Percentiles rank a stretch among this genome's conserved stretches.
These are phyloP conservation scores for Labroides dimidiatus DNA, from an alignment of 2,797 vertebrate genomes.

Conservation along the genomic window DNA sequence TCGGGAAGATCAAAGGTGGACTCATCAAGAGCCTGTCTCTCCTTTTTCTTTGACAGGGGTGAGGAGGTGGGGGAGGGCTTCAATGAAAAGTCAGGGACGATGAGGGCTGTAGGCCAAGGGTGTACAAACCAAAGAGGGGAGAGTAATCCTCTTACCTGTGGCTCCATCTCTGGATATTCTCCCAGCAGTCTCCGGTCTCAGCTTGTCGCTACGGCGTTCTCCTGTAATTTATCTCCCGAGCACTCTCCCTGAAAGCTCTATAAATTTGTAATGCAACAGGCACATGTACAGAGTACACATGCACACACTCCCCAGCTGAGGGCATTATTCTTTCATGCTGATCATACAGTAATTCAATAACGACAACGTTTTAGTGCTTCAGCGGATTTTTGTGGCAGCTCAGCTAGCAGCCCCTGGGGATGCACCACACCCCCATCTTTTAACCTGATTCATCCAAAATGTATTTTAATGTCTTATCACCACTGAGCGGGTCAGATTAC, in stretches of 20 bases:
- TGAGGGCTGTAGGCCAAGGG: slow-evolving; percentile 13
- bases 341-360: neutral
- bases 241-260: slow-evolving; percentile 30
- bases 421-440: too few species aligned
- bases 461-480: too few species aligned
- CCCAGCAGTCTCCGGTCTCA: neutral
- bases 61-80: slow-evolving; percentile 22
- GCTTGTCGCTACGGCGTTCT: neutral
- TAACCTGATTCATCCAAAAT: neutral
- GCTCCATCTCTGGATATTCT: slow-evolving; percentile 9
- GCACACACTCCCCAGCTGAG: neutral
- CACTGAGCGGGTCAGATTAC: too few species aligned
- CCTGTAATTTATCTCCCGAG: slow-evolving; percentile 24
- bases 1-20: slow-evolving; percentile 68
- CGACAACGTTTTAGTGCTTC: neutral
- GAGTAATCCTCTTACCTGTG: slow-evolving; percentile 40
- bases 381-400: neutral
- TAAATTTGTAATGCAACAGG: slow-evolving; percentile 30
- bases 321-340: slow-evolving; percentile 1
- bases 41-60: slow-evolving; percentile 51
- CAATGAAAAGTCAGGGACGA: slow-evolving; percentile 40
- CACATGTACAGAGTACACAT: neutral
- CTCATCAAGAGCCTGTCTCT: slow-evolving; percentile 65
- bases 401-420: too few species aligned
- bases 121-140: slow-evolving; percentile 15